Evolutionary conservation across 2,797 vertebrate genomes (phyloP).

Genomic region (Sandelia bainsii): DNA sequence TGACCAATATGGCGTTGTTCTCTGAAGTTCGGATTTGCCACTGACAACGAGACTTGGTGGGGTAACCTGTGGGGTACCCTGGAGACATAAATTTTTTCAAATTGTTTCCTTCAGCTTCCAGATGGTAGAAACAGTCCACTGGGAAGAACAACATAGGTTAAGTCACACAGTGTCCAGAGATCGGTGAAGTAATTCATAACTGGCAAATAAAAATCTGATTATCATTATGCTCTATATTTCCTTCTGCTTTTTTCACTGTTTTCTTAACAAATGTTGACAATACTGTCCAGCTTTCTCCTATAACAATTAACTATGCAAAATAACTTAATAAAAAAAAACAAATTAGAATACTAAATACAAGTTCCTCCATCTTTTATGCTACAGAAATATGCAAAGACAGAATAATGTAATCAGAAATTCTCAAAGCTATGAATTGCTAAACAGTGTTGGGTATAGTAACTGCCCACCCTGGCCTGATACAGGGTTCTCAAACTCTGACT

Average conservation of each 20-base stretch:
- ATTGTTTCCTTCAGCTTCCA: conserved; percentile 57
- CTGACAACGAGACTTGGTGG: conserved; percentile 77
- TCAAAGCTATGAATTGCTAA: conserved; percentile 41
- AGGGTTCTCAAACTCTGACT: conserved; percentile 59
- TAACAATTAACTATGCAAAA: background rate
- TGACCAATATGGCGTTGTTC: conserved; percentile 64
- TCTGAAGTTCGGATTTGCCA: conserved; percentile 84
- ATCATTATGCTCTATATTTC: background rate
- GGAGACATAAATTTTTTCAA: conserved; percentile 58
- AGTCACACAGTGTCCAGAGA: conserved; percentile 2
- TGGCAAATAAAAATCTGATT: conserved; percentile 3
- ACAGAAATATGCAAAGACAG: conserved; percentile 14
- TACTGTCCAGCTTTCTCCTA: background rate
- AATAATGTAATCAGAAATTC: conserved; percentile 42
- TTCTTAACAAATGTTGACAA: background rate
- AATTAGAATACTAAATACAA: conserved; percentile 11
- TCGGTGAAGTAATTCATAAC: background rate
- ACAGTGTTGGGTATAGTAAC: conserved; percentile 22
- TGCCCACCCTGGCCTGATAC: conserved; percentile 29
- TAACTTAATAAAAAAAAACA: conserved; percentile 3
- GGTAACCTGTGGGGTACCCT: conserved; percentile 67
- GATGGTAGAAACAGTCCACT: conserved; percentile 74
- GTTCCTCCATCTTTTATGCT: conserved; percentile 6
- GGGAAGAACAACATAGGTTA: conserved; percentile 30
- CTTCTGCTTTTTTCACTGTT: background rate